These are phyloP conservation scores for Anoura caudifer DNA, from an alignment of 2,113 vertebrate species.

Conservation along the genomic window DNA sequence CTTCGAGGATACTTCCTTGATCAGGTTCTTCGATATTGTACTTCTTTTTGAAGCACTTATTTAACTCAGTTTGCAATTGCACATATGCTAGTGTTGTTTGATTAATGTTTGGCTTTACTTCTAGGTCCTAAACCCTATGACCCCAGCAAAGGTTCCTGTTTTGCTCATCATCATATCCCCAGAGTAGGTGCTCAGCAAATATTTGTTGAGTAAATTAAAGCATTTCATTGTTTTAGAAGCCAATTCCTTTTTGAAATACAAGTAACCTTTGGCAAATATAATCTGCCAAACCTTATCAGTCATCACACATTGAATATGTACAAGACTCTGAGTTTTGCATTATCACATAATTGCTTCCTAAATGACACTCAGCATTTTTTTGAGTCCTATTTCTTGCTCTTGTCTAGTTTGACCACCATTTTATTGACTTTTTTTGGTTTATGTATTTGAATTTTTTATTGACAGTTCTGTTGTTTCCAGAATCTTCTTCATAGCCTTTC, in stretches of 20 bases:
- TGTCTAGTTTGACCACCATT: not conserved
- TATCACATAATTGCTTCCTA: slow-evolving; percentile 28
- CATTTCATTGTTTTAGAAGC: slow-evolving; percentile 15
- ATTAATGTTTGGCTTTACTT: not conserved
- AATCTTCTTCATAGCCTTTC: not conserved
- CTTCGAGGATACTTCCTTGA: not conserved
- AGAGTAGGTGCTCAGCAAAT: not conserved
- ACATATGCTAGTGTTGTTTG: not conserved
- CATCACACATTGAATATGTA: not conserved
- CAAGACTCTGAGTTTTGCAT: not conserved
- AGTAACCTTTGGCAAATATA: slow-evolving; percentile 27
- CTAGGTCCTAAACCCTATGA: not conserved
- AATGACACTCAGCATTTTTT: not conserved
- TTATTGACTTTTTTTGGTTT: not conserved
- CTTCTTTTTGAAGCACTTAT: not conserved
- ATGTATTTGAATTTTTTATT: not conserved
- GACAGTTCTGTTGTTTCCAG: not conserved
- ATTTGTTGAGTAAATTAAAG: slow-evolving; percentile 39
- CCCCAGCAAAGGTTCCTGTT: not conserved
- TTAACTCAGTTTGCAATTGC: not conserved
- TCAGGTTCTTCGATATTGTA: not conserved
- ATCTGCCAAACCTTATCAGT: not conserved
- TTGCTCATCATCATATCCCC: not conserved
- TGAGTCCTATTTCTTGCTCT: not conserved
- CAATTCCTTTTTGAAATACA: not conserved